Conservation (phyloP, 2,113 vertebrate genomes). For the Bujurquina vittata region DNA sequence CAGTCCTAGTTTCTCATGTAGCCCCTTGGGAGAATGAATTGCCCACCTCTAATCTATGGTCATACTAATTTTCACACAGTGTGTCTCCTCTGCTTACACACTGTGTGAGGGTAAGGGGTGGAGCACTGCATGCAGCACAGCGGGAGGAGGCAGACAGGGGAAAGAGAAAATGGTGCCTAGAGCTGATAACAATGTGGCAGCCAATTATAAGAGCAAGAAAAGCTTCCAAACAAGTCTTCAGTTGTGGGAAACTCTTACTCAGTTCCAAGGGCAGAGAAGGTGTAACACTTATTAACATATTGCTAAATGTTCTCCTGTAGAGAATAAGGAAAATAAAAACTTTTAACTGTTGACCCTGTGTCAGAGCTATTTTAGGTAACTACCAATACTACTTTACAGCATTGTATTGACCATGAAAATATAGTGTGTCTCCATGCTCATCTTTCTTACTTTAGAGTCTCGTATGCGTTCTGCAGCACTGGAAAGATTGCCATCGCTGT, state of each 20-base stretch:
- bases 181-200: neutral
- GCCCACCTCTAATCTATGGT: too few relatives aligned
- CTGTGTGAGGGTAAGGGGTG: neutral
- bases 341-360: neutral
- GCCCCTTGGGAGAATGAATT: too few relatives aligned
- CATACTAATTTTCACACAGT: neutral
- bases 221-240: neutral
- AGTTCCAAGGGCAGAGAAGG: neutral
- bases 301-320: neutral
- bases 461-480: slow-evolving; percentile 95
- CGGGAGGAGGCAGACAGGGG: neutral
- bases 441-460: slow-evolving; percentile 92
- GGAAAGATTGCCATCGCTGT: slow-evolving; percentile 96
- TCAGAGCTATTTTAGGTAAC: neutral
- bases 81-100: neutral
- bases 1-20: too few relatives aligned
- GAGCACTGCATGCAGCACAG: neutral
- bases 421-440: neutral
- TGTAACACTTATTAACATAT: neutral
- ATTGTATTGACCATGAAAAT: neutral
- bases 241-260: neutral
- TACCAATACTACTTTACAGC: too few relatives aligned
- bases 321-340: neutral
- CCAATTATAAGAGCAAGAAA: neutral
- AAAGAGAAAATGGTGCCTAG: neutral